These are phyloP conservation scores for Forbesichthys agassizii DNA, from an alignment of 2,113 vertebrate species.

Conservation along the genomic window DNA sequence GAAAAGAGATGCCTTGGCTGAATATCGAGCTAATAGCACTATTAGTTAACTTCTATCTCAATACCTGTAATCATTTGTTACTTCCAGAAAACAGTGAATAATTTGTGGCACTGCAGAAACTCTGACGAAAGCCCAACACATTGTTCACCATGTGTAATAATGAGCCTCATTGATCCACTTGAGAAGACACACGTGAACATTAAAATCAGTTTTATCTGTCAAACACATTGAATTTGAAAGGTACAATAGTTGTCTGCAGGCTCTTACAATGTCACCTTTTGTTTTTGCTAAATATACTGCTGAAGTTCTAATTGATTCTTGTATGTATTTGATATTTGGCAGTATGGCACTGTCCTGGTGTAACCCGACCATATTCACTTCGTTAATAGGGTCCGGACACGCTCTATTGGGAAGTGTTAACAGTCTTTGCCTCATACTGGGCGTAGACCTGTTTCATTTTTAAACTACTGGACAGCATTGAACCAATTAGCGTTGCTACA, in stretches of 20 bases:
- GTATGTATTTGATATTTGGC: neutral
- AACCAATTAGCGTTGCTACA: too few species aligned
- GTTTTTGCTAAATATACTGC: neutral
- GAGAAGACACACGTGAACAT: conserved; percentile 35
- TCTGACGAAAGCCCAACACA: conserved; percentile 36
- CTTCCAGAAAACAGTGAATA: conserved; percentile 53
- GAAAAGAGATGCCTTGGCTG: conserved; percentile 26
- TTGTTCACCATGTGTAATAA: conserved; percentile 39
- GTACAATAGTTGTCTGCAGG: conserved; percentile 9
- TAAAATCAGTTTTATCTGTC: conserved; percentile 37
- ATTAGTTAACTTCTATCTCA: conserved; percentile 51
- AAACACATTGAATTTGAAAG: conserved; percentile 8
- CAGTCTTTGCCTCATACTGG: too few species aligned
- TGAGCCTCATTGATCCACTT: conserved; percentile 39
- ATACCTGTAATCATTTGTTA: conserved; percentile 61
- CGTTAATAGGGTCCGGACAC: too few species aligned
- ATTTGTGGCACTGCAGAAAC: conserved; percentile 45
- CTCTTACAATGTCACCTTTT: conserved; percentile 29
- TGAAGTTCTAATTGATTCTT: too few species aligned
- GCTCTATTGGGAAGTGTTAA: too few species aligned
- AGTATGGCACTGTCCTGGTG: too few species aligned
- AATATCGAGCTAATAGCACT: conserved; percentile 49
- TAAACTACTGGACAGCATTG: too few species aligned
- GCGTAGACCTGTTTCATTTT: too few species aligned
- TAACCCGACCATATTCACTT: too few species aligned